Percentiles rank a stretch among this genome's conserved stretches.
These are phyloP conservation scores for Microctenopoma lineatum DNA, from an alignment of 2,797 vertebrate species.

Conservation along the genomic window DNA sequence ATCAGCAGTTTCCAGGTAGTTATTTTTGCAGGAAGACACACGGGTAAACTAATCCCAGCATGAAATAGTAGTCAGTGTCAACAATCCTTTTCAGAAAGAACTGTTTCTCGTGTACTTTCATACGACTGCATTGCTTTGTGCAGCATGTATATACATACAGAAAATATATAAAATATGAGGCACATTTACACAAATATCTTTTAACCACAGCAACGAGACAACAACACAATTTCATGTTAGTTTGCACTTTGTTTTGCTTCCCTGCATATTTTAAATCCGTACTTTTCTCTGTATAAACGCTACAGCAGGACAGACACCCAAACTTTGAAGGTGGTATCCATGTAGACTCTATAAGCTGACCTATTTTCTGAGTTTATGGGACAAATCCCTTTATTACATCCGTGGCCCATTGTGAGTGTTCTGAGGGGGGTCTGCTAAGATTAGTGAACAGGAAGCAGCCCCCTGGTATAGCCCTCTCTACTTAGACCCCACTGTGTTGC, in stretches of 20 bases:
- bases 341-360: constrained; percentile 44
- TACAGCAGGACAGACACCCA: constrained; percentile 23
- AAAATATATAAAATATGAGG: constrained; percentile 12
- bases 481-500: constrained; percentile 76
- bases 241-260: constrained; percentile 6
- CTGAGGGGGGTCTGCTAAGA: constrained; percentile 74
- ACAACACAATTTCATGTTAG: not conserved
- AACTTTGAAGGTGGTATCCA: constrained; percentile 48
- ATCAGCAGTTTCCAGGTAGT: constrained; percentile 80
- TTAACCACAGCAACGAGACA: not conserved
- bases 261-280: constrained; percentile 5
- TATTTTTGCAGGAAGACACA: constrained; percentile 61
- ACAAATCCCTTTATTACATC: constrained; percentile 73
- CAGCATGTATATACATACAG: constrained; percentile 16
- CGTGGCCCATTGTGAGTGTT: constrained; percentile 68
- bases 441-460: constrained; percentile 83
- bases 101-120: constrained; percentile 43
- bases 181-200: not conserved
- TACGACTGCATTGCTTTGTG: constrained; percentile 24
- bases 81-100: constrained; percentile 34
- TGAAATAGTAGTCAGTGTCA: constrained; percentile 39
- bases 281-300: constrained; percentile 28
- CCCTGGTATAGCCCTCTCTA: constrained; percentile 71
- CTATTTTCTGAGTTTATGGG: constrained; percentile 64
- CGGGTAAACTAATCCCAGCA: constrained; percentile 23